Conservation (phyloP, 2,797 vertebrate species). For the Scolopax bukidnonensis region DNA sequence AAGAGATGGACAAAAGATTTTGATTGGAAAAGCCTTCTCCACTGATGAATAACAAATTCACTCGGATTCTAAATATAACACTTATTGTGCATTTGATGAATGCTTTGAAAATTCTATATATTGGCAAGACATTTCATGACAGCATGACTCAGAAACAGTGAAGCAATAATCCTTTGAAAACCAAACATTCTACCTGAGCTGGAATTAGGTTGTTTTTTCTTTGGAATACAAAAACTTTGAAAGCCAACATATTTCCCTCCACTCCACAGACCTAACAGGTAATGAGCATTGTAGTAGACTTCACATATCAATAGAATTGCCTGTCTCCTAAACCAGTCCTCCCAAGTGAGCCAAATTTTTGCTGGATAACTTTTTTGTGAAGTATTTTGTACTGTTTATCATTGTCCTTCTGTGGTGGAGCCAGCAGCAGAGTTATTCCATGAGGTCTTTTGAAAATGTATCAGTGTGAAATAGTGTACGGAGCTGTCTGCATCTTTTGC, state of each 20-base stretch:
- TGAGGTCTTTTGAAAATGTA: neutral
- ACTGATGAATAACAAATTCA: neutral
- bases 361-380: neutral
- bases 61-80: neutral
- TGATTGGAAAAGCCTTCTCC: slow-evolving; percentile 61
- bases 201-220: neutral
- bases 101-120: slow-evolving; percentile 30
- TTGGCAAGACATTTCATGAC: neutral
- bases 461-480: neutral
- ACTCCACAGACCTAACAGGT: neutral
- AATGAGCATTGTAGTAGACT: neutral
- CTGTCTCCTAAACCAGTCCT: neutral
- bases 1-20: slow-evolving; percentile 48
- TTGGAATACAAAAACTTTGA: neutral
- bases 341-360: neutral
- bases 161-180: neutral
- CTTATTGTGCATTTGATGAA: slow-evolving; percentile 24
- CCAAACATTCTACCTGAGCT: neutral
- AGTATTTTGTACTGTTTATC: neutral
- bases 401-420: neutral
- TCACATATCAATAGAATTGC: neutral
- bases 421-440: neutral
- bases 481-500: neutral
- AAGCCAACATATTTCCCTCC: neutral
- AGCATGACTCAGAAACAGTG: neutral